Evolutionary conservation across 2,888 invertebrate genomes (phyloP), one percentile per base, ranked within the genome.

Genomic region (Aricia artaxerxes): DNA sequence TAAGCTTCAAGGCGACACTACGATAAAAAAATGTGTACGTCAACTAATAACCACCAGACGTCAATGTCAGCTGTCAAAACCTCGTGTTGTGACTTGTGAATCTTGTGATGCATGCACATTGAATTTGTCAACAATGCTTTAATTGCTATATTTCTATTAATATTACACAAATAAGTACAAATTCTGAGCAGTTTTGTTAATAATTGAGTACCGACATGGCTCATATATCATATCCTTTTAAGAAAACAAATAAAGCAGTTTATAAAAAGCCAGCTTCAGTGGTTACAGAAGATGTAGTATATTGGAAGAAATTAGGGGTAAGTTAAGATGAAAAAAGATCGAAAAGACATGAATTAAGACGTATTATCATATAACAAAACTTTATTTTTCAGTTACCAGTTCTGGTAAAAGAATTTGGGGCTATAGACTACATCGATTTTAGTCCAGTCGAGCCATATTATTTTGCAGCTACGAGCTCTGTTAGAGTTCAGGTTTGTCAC

Each of bases 391-490:
- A 93, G 98, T 95, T 96, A 80, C 98, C 98, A 44, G 97, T 98
- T 2, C 95, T 98, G 64, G 96, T 98, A 0, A 99, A 99, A 90
- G 99, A 99, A 90, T 98, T 97, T 91, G 98, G 98, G 38, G 97
- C 98, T 0, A 97, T 99, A 79, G 98, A 98, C 87, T 97, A 97
- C 86, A 96, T 99, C 73, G 97, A 98, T 88, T 98, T 99, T 87
- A 97, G 98, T 81, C 98, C 98, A 0, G 95, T 97, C 11, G 97
- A 98, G 86, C 99, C 99, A 0, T 96, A 98, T 92, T 97, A 97
- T 88, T 98, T 99, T 93, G 99, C 98, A 7, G 97, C 98, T 31
- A 98, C 99, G 79, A 98, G 97, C 88, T 98, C 99, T 0, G 97
- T 98, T 1, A 95, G 98, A 87, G 97, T 99, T 83, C 97, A 96